These are phyloP conservation scores for Leucoraja erinaceus DNA, from an alignment of 2,113 vertebrate species.

Conservation along the genomic window DNA sequence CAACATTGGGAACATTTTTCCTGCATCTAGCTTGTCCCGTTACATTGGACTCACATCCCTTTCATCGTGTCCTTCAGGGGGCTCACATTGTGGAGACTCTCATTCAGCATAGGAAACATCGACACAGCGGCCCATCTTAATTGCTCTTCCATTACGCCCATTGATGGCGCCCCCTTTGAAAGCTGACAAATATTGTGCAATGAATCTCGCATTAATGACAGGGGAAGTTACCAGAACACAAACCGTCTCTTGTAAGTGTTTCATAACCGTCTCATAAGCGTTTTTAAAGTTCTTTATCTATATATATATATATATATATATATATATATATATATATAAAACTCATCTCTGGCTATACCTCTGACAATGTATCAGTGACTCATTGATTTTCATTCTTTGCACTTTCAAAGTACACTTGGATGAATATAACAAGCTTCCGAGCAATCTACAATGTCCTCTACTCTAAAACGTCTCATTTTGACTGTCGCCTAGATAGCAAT, in stretches of 20 bases:
- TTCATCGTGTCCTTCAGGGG: too few relatives aligned
- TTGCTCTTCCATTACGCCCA: background rate
- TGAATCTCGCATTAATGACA: constrained; percentile 3
- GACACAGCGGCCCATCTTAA: background rate
- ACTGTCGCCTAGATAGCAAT: background rate
- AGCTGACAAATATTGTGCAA: background rate
- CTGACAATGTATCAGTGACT: constrained; percentile 5
- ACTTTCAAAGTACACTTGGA: constrained; percentile 27
- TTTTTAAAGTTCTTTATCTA: background rate
- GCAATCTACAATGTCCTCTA: constrained; percentile 20
- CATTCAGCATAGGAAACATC: too few relatives aligned
- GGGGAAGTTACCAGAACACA: background rate
- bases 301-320: background rate
- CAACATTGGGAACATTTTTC: too few relatives aligned
- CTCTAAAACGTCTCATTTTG: background rate
- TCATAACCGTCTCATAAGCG: background rate
- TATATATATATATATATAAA: constrained; percentile 8
- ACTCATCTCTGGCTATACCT: background rate
- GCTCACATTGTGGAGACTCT: background rate
- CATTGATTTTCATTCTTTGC: constrained; percentile 36
- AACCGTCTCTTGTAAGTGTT: background rate
- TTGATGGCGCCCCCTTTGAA: background rate
- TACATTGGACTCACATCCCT: too few relatives aligned
- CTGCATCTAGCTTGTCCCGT: too few relatives aligned
- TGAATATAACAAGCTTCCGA: background rate